phyloP scores from a whole-genome alignment of 2,888 invertebrate species.

The Heliconius ismenius region DNA sequence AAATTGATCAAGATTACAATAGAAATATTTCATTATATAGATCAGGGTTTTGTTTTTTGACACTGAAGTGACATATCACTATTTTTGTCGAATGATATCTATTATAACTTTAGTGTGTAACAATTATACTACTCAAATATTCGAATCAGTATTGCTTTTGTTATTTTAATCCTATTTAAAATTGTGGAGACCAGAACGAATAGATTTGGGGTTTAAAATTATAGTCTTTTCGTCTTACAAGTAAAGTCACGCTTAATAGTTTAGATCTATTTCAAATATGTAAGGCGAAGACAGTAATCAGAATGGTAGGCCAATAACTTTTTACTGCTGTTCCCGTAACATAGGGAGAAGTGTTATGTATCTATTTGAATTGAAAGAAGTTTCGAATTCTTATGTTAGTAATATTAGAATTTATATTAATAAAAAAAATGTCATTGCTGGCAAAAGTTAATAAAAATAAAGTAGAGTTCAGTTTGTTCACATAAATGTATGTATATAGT shows the following conservation, averaged over 20 bases:
- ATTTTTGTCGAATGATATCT: neutral
- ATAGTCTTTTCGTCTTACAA: neutral
- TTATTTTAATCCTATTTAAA: neutral
- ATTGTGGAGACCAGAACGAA: neutral
- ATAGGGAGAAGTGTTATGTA: neutral
- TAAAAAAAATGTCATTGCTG: neutral
- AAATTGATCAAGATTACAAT: slow-evolving; percentile 27
- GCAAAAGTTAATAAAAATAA: too few species aligned
- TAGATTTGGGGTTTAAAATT: neutral
- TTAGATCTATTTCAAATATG: too few species aligned
- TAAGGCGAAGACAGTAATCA: neutral
- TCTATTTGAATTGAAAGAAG: neutral
- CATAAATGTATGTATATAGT: neutral
- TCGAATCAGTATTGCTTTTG: neutral
- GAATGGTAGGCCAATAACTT: too few species aligned
- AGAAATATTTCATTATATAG: slow-evolving; percentile 28
- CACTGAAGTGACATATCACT: slow-evolving; percentile 13
- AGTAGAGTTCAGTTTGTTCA: too few species aligned
- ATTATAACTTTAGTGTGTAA: neutral
- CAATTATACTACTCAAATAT: neutral
- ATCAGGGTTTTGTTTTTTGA: slow-evolving; percentile 32
- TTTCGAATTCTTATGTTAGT: neutral
- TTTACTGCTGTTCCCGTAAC: too few species aligned
- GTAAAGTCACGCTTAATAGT: neutral
- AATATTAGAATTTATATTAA: neutral